Evolutionary conservation across 2,797 vertebrate species (phyloP).

Genomic region (Falco naumanni): DNA sequence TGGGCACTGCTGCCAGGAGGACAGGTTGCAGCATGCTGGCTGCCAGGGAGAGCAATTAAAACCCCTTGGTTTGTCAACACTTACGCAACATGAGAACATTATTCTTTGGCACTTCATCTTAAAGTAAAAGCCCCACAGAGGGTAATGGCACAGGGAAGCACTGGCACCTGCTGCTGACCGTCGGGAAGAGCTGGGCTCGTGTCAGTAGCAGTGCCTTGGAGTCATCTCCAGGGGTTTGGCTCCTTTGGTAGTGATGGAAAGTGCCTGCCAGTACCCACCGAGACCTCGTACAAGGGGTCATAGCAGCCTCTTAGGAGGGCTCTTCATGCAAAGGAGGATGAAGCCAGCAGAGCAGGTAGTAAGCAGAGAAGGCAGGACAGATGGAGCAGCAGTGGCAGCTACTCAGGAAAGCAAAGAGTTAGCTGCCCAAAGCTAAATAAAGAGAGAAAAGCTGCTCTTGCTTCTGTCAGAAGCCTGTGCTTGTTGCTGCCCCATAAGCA

Average conservation of each 20-base stretch:
- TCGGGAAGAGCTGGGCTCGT: not conserved
- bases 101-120: not conserved
- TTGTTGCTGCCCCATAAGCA: not conserved
- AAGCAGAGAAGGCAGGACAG: not conserved
- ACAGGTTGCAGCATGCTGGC: not conserved
- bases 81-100: not conserved
- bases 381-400: not conserved
- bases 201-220: accelerated
- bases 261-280: accelerated
- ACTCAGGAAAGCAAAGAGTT: not conserved
- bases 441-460: not conserved
- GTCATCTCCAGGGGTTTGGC: not conserved
- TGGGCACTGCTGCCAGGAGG: not conserved
- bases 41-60: constrained; percentile 9
- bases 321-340: not conserved
- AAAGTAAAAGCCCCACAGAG: not conserved
- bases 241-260: accelerated
- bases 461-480: not conserved
- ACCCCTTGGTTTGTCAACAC: not conserved
- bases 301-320: not conserved
- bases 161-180: not conserved
- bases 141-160: not conserved
- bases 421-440: not conserved
- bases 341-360: not conserved
- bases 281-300: not conserved